Conservation (phyloP, 2,113 vertebrate genomes). For the Limanda limanda region DNA sequence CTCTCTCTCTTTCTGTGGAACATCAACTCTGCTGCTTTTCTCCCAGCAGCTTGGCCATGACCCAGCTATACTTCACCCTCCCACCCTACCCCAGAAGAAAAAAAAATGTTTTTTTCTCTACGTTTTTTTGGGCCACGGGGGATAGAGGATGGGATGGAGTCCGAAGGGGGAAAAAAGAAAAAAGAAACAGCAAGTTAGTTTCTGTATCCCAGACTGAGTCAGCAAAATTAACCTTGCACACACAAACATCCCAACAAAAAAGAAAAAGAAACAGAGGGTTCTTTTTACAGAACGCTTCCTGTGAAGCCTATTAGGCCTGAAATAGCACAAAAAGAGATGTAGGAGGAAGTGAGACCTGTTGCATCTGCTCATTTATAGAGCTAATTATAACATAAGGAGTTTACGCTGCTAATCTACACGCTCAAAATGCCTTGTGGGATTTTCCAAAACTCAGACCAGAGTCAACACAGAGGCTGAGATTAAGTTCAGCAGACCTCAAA, state of each 20-base stretch:
- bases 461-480: slow-evolving; percentile 32
- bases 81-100: slow-evolving; percentile 42
- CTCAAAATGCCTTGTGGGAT: slow-evolving; percentile 12
- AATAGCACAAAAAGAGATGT: slow-evolving; percentile 12
- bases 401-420: not conserved
- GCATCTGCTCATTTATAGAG: slow-evolving; percentile 7
- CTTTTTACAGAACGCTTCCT: slow-evolving; percentile 30
- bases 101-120: too few species aligned
- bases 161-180: not conserved
- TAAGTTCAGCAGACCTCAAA: slow-evolving; percentile 39
- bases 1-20: slow-evolving; percentile 17
- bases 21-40: slow-evolving; percentile 55
- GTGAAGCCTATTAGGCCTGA: slow-evolving; percentile 9
- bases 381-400: not conserved
- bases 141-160: slow-evolving; percentile 35
- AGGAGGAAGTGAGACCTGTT: not conserved
- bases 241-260: slow-evolving; percentile 10
- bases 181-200: slow-evolving; percentile 26
- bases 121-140: slow-evolving; percentile 41
- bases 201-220: slow-evolving; percentile 41
- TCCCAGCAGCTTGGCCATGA: slow-evolving; percentile 58
- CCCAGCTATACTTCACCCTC: slow-evolving; percentile 52
- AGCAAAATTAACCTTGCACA: slow-evolving; percentile 29
- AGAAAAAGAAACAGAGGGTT: not conserved
- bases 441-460: slow-evolving; percentile 16